A percentile compares a stretch with the other conserved stretches of the same genome.
Conservation (phyloP, 1,140 invertebrate genomes). For the Drosophila repletoides region DNA sequence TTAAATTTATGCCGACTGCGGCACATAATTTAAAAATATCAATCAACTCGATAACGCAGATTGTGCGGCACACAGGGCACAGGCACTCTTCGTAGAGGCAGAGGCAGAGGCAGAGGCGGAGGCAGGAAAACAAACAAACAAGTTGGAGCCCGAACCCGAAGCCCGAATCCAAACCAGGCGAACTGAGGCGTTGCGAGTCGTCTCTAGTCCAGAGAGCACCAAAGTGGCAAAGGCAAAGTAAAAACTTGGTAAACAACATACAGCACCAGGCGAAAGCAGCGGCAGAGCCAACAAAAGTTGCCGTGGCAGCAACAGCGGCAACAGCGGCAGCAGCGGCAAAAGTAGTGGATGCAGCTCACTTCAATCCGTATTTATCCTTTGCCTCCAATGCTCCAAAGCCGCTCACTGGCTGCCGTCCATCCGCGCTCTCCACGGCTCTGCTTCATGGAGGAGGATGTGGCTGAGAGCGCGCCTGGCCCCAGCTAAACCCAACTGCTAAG, state of each 20-base stretch:
- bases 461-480: constrained; percentile 8
- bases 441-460: constrained; percentile 15
- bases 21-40: constrained; percentile 80
- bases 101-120: too few relatives aligned
- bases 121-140: constrained; percentile 59
- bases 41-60: constrained; percentile 79
- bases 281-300: constrained; percentile 48
- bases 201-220: constrained; percentile 29
- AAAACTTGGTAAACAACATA: constrained; percentile 77
- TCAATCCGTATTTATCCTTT: constrained; percentile 75
- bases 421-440: neutral
- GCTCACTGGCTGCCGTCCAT: constrained; percentile 22
- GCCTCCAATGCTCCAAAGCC: constrained; percentile 29
- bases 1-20: constrained; percentile 78
- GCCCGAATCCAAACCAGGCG: constrained; percentile 22
- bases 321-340: constrained; percentile 6
- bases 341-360: constrained; percentile 60
- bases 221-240: constrained; percentile 58
- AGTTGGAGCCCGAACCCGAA: constrained; percentile 19
- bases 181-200: constrained; percentile 9
- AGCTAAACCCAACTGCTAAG: constrained; percentile 41
- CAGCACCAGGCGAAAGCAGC: constrained; percentile 41
- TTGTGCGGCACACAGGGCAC: constrained; percentile 37
- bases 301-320: constrained; percentile 17
- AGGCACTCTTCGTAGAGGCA: too few relatives aligned